Evolutionary conservation across 2,797 vertebrate genomes (phyloP).

Genomic region (Crenuchus spilurus): DNA sequence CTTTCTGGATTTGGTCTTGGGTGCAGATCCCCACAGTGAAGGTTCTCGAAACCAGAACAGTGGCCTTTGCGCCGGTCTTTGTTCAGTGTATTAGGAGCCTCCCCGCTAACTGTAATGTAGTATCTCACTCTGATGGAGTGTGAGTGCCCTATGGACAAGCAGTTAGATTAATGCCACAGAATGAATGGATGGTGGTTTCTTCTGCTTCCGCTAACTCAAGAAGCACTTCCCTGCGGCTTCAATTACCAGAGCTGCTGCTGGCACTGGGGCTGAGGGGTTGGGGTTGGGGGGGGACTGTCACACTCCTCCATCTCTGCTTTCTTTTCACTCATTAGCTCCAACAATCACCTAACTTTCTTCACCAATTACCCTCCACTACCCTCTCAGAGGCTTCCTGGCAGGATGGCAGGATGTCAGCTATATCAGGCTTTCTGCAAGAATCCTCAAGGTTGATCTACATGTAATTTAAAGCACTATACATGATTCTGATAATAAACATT

Average conservation of each 20-base stretch:
- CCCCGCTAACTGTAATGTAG: constrained; percentile 33
- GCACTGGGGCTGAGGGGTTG: constrained; percentile 28
- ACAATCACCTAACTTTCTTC: constrained; percentile 45
- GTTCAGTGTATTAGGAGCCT: constrained; percentile 17
- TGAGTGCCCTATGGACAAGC: constrained; percentile 23
- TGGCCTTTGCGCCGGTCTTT: constrained; percentile 6
- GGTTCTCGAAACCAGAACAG: neutral
- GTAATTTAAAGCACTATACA: too few species aligned
- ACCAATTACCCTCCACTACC: constrained; percentile 48
- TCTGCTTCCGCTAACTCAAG: constrained; percentile 51
- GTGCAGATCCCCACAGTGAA: neutral
- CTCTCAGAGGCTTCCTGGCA: constrained; percentile 40
- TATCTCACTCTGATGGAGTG: constrained; percentile 33
- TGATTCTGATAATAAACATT: too few species aligned
- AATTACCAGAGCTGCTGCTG: constrained; percentile 64
- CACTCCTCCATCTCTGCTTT: constrained; percentile 43
- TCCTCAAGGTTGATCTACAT: too few species aligned
- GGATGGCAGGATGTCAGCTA: too few species aligned
- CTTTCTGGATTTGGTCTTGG: constrained; percentile 2
- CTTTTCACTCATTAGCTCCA: constrained; percentile 52
- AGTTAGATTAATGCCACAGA: constrained; percentile 30
- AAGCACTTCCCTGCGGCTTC: constrained; percentile 73
- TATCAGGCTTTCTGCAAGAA: too few species aligned
- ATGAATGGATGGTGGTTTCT: constrained; percentile 51
- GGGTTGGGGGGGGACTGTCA: constrained; percentile 27